phyloP scores from a whole-genome alignment of 2,888 invertebrate species.

The Laspeyria flexula region DNA sequence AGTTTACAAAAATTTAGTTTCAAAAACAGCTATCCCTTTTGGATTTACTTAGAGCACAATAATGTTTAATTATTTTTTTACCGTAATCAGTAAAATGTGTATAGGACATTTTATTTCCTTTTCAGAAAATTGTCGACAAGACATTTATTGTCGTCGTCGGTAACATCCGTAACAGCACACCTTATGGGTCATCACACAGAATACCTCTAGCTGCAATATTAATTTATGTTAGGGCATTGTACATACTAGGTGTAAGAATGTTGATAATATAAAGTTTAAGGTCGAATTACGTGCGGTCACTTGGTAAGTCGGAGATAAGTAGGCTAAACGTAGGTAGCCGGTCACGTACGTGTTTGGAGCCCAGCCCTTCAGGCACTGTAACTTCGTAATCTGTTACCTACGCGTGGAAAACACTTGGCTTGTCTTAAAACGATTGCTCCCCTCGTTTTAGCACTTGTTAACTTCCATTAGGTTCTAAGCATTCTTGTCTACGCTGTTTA shows the following conservation, averaged over 20 bases:
- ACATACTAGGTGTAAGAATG: not conserved
- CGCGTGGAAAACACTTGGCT: not conserved
- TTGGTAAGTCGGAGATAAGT: not conserved
- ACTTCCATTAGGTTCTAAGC: not conserved
- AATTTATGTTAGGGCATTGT: not conserved
- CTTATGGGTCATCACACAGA: not conserved
- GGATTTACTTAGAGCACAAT: no score
- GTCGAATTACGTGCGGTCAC: not conserved
- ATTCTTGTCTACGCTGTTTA: not conserved
- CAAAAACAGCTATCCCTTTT: no score
- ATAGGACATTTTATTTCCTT: not conserved
- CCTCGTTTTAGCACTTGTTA: not conserved
- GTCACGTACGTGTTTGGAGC: no score
- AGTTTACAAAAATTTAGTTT: no score
- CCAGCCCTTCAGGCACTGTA: not conserved
- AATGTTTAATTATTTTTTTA: no score
- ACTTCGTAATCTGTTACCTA: not conserved
- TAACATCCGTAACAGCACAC: not conserved
- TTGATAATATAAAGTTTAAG: not conserved
- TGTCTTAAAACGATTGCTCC: not conserved
- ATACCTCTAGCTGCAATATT: conserved; percentile 7
- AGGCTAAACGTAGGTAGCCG: not conserved
- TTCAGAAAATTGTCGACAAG: not conserved
- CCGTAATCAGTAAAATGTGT: no score
- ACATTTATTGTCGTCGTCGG: not conserved